Percentiles rank a stretch among this genome's conserved stretches.
Evolutionary conservation across 2,113 vertebrate genomes (phyloP).

Genomic region (Anoplopoma fimbria): DNA sequence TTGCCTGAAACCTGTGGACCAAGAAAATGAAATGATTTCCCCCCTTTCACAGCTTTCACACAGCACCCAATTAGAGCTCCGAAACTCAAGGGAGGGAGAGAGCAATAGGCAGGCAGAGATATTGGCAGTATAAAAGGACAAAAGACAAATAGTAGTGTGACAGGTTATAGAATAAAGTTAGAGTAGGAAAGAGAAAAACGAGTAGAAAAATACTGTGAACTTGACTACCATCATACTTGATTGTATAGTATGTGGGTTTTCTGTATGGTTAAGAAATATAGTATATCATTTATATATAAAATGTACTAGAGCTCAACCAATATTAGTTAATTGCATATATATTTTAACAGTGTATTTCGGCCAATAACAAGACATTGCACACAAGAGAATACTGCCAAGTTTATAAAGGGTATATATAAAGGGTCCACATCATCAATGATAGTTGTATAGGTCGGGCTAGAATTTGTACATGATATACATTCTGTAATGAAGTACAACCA

Average conservation of each 20-base stretch:
- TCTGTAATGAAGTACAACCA: not conserved
- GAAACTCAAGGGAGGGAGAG: constrained; percentile 59
- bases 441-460: not conserved
- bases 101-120: constrained; percentile 44
- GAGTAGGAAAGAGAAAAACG: constrained; percentile 31
- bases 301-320: not conserved
- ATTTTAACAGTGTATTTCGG: too few species aligned
- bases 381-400: not conserved
- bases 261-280: not conserved
- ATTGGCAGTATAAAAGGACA: constrained; percentile 42
- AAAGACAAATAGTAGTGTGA: not conserved
- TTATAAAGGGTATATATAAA: not conserved
- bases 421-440: not conserved
- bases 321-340: not conserved
- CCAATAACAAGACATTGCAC: not conserved
- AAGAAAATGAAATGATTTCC: constrained; percentile 65
- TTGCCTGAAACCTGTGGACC: constrained; percentile 60
- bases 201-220: not conserved
- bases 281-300: not conserved
- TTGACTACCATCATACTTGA: not conserved
- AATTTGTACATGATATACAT: not conserved
- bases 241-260: not conserved
- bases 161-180: constrained; percentile 28
- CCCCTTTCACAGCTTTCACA: constrained; percentile 55
- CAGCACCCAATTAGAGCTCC: constrained; percentile 70